Evolutionary conservation across 2,113 vertebrate species (phyloP).

Genomic region (Paratilapia polleni): DNA sequence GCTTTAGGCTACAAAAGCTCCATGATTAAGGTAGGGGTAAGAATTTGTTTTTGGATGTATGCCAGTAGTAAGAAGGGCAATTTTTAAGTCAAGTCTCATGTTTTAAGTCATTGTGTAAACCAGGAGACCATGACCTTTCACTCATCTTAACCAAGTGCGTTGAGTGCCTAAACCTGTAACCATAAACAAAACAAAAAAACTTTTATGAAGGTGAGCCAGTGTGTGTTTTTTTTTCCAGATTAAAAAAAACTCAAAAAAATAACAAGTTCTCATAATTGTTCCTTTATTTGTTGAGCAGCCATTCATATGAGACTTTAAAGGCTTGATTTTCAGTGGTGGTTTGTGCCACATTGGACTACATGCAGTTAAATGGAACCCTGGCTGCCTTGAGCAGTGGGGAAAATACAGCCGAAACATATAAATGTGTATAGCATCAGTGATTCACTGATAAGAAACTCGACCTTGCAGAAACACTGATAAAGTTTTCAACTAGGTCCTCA

Average conservation of each 20-base stretch:
- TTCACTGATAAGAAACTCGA: neutral
- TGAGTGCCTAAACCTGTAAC: neutral
- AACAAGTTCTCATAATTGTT: no score
- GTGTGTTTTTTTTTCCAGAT: no score
- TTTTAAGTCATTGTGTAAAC: neutral
- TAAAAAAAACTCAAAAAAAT: no score
- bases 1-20: neutral
- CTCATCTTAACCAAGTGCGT: neutral
- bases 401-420: neutral
- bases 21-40: neutral
- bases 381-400: neutral
- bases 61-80: neutral
- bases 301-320: neutral
- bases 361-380: neutral
- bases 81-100: no score
- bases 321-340: neutral
- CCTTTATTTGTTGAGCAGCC: neutral
- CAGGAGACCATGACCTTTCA: neutral
- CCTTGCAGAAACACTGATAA: neutral
- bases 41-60: neutral
- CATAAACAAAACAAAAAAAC: no score
- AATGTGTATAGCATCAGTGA: neutral
- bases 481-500: neutral
- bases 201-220: no score
- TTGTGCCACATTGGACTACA: neutral